Evolutionary conservation across 2,113 vertebrate species (phyloP), one percentile per base, ranked within the genome.

Genomic region (Poecile atricapillus): DNA sequence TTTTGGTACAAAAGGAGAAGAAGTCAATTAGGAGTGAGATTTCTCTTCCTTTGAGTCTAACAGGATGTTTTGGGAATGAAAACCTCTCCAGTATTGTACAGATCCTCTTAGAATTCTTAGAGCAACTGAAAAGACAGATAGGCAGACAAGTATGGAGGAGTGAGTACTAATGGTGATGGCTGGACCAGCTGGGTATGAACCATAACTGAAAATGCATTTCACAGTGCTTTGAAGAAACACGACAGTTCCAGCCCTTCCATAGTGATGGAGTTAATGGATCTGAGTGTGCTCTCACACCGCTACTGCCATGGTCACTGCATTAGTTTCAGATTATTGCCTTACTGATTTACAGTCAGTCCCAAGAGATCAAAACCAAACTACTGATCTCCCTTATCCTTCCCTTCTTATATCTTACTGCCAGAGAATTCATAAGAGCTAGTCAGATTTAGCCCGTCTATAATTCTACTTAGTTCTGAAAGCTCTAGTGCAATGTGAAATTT

Each of bases 351-450:
- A 64, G 31, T 28, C 62, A 84, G 41, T 84, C 89, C 80, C 60
- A 60, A 56, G 52, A 93, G 87, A 95, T 75, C 68, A 78, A 94
- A 95, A 80, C 27, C 78, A 90, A 96, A 75, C 55, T 52, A 58
- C 56, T 88, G 41, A 94, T 86, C 68, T 90, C 37, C 43, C 70
- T 1, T 7, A 69, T 94, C 22, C 65, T 87, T 94, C 58, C 52
- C 33, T 75, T 82, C 89, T 90, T 67, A 14, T n/a, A 56, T 78
- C 60, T 95, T 49, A 63, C 31, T 87, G 77, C 63, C 50, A 83
- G 60, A 88, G 46, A 77, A 88, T 86, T 60, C 16, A 1, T 71
- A 89, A 60, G 47, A 92, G 35, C 71, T 65, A 58, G 60, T 52
- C 76, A 91, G 78, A 95, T 50, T 89, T 78, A 85, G 73, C 65